phyloP scores from a whole-genome alignment of 23 tunicate genomes.

The Phallusia fumigata region DNA sequence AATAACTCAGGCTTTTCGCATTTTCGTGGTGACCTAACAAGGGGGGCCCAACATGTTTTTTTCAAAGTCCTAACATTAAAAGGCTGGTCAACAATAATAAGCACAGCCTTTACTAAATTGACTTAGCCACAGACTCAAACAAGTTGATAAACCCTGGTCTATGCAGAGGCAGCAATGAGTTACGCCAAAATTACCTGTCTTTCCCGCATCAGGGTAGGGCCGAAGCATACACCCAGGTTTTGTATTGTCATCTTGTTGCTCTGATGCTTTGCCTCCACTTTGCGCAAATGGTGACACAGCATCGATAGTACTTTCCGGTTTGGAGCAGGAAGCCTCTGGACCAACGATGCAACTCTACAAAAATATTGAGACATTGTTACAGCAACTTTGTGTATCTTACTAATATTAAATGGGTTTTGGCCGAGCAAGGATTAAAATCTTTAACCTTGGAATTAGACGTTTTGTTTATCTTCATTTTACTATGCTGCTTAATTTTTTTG shows the following conservation, averaged over 20 bases:
- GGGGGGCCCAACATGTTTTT: not conserved
- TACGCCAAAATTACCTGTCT: constrained; percentile 40
- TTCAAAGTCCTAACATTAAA: not conserved
- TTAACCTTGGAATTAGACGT: no score
- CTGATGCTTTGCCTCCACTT: constrained; percentile 39
- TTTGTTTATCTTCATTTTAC: no score
- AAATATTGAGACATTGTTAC: no score
- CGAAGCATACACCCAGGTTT: constrained; percentile 92
- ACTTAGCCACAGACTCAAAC: no score
- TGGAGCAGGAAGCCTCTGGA: constrained; percentile 54
- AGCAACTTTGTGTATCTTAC: no score
- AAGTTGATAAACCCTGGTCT: no score
- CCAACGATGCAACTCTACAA: constrained; percentile 49
- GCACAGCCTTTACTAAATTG: no score
- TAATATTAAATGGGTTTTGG: no score
- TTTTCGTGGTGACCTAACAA: not conserved
- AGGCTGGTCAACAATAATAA: no score
- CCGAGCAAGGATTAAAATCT: no score
- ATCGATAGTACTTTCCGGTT: constrained; percentile 43
- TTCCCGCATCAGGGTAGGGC: constrained; percentile 84
- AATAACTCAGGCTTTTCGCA: not conserved
- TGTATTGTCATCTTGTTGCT: constrained; percentile 73
- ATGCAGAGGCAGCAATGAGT: no score
- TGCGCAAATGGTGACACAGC: constrained; percentile 60
- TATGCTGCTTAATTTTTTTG: no score